Conservation (phyloP, 2,888 invertebrate species). For the Cryptocephalus moraei region DNA sequence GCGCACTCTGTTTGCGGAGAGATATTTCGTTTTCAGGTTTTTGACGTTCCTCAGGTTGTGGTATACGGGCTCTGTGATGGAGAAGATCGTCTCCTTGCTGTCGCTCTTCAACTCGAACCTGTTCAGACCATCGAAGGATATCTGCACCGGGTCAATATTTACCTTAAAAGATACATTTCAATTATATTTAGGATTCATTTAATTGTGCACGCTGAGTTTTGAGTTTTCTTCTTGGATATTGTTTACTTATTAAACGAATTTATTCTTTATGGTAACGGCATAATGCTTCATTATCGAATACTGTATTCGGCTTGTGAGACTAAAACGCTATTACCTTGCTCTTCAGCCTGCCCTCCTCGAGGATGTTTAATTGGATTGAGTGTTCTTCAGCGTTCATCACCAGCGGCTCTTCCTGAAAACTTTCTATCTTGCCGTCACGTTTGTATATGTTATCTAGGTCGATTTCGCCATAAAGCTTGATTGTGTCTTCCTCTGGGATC, state of each 20-base stretch:
- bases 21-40: slow-evolving; percentile 52
- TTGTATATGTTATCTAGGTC: slow-evolving; percentile 72
- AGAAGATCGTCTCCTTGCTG: slow-evolving; percentile 52
- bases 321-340: slow-evolving; percentile 34
- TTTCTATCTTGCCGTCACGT: slow-evolving; percentile 55
- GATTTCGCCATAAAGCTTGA: slow-evolving; percentile 69
- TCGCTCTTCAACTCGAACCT: slow-evolving; percentile 61
- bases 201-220: no score
- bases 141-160: slow-evolving; percentile 36
- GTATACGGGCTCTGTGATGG: slow-evolving; percentile 63
- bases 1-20: slow-evolving; percentile 61
- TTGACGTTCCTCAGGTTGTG: slow-evolving; percentile 59
- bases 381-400: slow-evolving; percentile 39
- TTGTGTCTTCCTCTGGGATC: slow-evolving; percentile 58
- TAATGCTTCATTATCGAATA: slow-evolving; percentile 54
- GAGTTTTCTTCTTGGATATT: no score
- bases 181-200: no score
- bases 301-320: slow-evolving; percentile 35
- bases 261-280: slow-evolving; percentile 46
- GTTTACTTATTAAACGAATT: no score
- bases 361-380: slow-evolving; percentile 30
- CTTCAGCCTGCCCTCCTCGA: slow-evolving; percentile 35
- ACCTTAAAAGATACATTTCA: slow-evolving; percentile 26
- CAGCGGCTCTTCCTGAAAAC: slow-evolving; percentile 46
- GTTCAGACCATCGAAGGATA: slow-evolving; percentile 49